These are phyloP conservation scores for Psettodes erumei DNA, from an alignment of 2,113 vertebrate genomes.

Conservation along the genomic window DNA sequence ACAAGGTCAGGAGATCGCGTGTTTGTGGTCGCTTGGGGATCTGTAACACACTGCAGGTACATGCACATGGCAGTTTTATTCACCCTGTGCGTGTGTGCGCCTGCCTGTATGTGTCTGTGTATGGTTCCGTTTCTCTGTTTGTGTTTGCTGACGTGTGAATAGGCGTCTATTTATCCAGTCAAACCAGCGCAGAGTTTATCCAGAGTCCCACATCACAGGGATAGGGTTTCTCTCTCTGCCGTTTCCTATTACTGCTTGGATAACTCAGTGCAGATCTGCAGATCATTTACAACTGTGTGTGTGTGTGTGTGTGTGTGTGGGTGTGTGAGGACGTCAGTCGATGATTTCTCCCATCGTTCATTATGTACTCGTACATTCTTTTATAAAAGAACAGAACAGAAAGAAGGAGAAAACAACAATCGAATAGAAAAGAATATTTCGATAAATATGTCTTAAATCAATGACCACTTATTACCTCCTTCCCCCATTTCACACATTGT, in stretches of 20 bases:
- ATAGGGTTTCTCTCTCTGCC: conserved; percentile 55
- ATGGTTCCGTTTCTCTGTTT: conserved; percentile 7
- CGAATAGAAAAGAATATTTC: background rate
- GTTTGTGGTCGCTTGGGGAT: conserved; percentile 58
- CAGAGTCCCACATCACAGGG: conserved; percentile 69
- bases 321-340: conserved; percentile 13
- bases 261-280: conserved; percentile 59
- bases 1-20: conserved; percentile 67
- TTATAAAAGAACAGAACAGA: background rate
- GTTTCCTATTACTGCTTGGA: conserved; percentile 51
- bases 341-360: conserved; percentile 8
- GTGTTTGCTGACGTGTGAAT: conserved; percentile 56
- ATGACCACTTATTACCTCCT: background rate
- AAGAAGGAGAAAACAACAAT: background rate
- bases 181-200: conserved; percentile 66
- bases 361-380: conserved; percentile 17
- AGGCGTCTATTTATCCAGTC: conserved; percentile 59
- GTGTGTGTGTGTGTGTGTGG: conserved; percentile 14
- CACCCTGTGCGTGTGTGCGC: conserved; percentile 12
- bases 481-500: background rate
- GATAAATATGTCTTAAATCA: background rate
- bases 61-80: conserved; percentile 55
- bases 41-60: conserved; percentile 61
- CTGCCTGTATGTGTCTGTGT: conserved; percentile 15
- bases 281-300: conserved; percentile 43